phyloP scores from a whole-genome alignment of 92 coral and sea anemone genomes.

The Actinernus sp. region DNA sequence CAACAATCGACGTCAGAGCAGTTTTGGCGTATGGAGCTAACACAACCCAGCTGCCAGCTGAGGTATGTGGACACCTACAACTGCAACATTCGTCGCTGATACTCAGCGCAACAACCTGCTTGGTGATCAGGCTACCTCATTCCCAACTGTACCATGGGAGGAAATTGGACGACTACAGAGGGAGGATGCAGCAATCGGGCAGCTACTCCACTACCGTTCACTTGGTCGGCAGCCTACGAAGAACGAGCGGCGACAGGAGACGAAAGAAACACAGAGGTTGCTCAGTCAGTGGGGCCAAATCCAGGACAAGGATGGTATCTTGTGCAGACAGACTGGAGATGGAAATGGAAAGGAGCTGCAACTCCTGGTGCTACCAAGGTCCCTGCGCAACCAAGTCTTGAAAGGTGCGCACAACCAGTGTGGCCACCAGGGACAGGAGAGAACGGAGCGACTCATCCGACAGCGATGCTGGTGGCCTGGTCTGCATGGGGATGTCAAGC shows the following conservation, averaged over 20 bases:
- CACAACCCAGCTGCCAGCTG: no score
- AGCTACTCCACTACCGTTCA: conserved; percentile 28
- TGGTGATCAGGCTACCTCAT: conserved; percentile 27
- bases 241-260: conserved; percentile 10
- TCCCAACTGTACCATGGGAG: conserved; percentile 25
- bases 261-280: conserved; percentile 5
- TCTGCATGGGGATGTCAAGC: conserved; percentile 49
- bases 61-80: no score
- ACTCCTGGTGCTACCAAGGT: conserved; percentile 39
- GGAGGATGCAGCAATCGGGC: conserved; percentile 16
- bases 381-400: conserved; percentile 27
- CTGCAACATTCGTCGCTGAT: conserved; percentile 31
- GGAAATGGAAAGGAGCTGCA: conserved; percentile 13
- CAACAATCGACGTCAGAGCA: no score
- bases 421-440: conserved; percentile 65
- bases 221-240: conserved; percentile 15
- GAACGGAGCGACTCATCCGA: conserved; percentile 48
- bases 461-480: conserved; percentile 69
- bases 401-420: conserved; percentile 47
- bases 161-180: no score
- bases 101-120: not conserved
- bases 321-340: conserved; percentile 23
- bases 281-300: conserved; percentile 40
- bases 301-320: conserved; percentile 32
- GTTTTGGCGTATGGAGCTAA: no score